Base-by-base conservation (phyloP, 2,888 invertebrate genomes). In the Campaea margaritaria region DNA sequence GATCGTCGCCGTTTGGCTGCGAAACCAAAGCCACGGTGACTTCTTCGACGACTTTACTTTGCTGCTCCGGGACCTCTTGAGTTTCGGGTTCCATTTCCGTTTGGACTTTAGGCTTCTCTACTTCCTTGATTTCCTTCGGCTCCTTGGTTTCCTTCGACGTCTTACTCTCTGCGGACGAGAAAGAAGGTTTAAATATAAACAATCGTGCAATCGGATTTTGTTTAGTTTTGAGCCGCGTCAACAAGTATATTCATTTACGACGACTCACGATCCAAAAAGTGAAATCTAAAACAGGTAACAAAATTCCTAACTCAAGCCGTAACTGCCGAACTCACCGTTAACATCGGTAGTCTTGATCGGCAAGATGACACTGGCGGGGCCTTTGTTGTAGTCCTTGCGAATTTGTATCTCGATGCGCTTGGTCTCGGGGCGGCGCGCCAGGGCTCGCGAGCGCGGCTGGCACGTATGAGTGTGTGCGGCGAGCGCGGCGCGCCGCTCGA, bases 401-500 rank as follows among this genome's bases (percentile, higher is more conserved):
- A 91, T 89, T 68, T 91, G 91, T 72, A 91, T 91, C 73, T 91
- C 89, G 50, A 91, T 90, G 58, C 77, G 79, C 67, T 84, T 86
- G 67, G 72, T 68, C 36, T 86, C 89, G 15, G 70, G 51, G 36
- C 48, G 48, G 31, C 67, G 49, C 38, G 31, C 31, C 9, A 83
- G 81, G 0, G 86, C 88, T 0, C 88, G 73, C 11, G 74, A 84
- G 44, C 94, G 87, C 64, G 94, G 93, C 64, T 87, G 93, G 81
- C 96, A 96, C 55, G 94, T 94, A 77, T 95, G 94, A 39, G 95
- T 93, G 86, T 96, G 96, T 15, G 96, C 94, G 7, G 94, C 93
- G 3, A 96, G 87, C 1, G 96, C 96, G 11, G 96, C 96, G 67
- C 94, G 94, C 0, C 96, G 93, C 77, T 96, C 96, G 76, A 96